Evolutionary conservation across 2,797 vertebrate genomes (phyloP).

Genomic region (Amazona finschi): DNA sequence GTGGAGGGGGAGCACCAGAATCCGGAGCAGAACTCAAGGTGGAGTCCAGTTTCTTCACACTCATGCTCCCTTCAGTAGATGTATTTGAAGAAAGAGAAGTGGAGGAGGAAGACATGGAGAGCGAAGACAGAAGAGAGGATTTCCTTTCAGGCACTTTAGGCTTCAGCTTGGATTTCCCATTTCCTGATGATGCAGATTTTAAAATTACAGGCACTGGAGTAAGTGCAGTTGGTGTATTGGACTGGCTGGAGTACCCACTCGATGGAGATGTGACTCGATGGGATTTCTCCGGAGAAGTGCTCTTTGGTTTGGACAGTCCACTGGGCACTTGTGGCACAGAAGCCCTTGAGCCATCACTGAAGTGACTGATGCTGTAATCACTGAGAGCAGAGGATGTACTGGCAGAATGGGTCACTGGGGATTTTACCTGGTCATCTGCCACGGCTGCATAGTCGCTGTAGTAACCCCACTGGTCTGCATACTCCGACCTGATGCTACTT

Average conservation of each 20-base stretch:
- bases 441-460: constrained; percentile 83
- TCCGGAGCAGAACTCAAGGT: constrained; percentile 21
- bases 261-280: constrained; percentile 94
- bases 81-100: constrained; percentile 96
- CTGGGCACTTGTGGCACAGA: constrained; percentile 67
- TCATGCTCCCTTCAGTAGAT: constrained; percentile 83
- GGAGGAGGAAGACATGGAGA: constrained; percentile 92
- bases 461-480: constrained; percentile 92
- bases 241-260: constrained; percentile 97
- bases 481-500: constrained; percentile 94
- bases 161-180: constrained; percentile 82
- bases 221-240: constrained; percentile 94
- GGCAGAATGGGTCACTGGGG: constrained; percentile 54
- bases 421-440: constrained; percentile 78
- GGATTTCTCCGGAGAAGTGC: constrained; percentile 87
- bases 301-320: constrained; percentile 77
- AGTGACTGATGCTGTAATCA: constrained; percentile 69
- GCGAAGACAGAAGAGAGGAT: constrained; percentile 92
- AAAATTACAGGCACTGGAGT: constrained; percentile 90
- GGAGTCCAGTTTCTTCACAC: constrained; percentile 55
- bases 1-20: constrained; percentile 60
- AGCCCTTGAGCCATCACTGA: constrained; percentile 68
- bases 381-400: constrained; percentile 39
- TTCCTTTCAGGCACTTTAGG: constrained; percentile 96
- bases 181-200: constrained; percentile 85